Evolutionary conservation across 2,888 invertebrate genomes (phyloP).

Genomic region (Merodon equestris): DNA sequence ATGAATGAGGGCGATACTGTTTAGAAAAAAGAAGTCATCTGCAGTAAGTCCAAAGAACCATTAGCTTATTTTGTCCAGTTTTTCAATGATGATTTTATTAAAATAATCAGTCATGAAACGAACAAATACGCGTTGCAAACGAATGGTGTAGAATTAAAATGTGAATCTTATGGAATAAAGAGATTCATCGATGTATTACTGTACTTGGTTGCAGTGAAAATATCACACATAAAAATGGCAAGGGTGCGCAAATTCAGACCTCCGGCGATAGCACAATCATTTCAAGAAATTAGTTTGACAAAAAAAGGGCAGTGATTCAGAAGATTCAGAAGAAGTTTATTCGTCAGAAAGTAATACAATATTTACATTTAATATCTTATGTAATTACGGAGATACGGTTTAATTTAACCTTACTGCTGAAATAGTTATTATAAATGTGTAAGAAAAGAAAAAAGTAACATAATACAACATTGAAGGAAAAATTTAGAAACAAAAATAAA

Average conservation of each 20-base stretch:
- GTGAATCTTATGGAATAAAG: conserved; percentile 8
- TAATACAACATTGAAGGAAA: too few species aligned
- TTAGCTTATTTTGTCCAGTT: conserved; percentile 26
- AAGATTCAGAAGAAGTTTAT: too few species aligned
- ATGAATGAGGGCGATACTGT: conserved; percentile 1
- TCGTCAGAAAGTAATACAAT: too few species aligned
- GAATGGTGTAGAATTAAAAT: conserved; percentile 18
- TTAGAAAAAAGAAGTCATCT: conserved; percentile 12
- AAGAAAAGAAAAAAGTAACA: too few species aligned
- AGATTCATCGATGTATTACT: conserved; percentile 18
- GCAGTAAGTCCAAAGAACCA: conserved; percentile 15
- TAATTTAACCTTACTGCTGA: too few species aligned
- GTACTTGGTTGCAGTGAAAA: neutral
- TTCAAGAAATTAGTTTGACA: conserved; percentile 16
- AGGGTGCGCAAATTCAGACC: conserved; percentile 8
- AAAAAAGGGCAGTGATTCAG: conserved; percentile 20
- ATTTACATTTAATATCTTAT: too few species aligned
- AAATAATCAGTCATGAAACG: conserved; percentile 19
- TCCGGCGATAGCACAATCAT: conserved; percentile 13
- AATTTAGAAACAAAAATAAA: too few species aligned
- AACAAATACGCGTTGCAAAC: conserved; percentile 23
- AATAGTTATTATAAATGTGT: too few species aligned
- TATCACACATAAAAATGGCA: neutral
- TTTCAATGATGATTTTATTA: conserved; percentile 17
- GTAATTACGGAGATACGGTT: too few species aligned